Base-by-base conservation (phyloP, 2,113 vertebrate species). In the Thomomys bottae region DNA sequence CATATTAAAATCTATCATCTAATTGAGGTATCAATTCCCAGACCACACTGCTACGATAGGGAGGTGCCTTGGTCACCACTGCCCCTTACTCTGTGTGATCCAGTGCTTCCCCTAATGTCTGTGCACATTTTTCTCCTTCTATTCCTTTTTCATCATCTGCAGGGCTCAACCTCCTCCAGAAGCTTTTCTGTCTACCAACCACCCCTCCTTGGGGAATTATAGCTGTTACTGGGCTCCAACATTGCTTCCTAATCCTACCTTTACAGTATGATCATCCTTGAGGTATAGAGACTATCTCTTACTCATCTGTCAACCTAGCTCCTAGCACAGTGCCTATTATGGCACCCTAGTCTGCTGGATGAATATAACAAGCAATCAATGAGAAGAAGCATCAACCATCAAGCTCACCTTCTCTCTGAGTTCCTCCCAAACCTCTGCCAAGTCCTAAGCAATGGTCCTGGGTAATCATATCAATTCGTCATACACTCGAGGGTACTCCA, bases 381-480 rank as follows among this genome's bases (percentile, higher is more conserved):
- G 36, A 32, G 18, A 26, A 87, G 11, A n/a, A 90, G 84, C 63
- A 45, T 18, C 83, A 72, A 63, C 24, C 38, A 57, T 14, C 28
- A 42, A 89, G 26, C 30, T 38, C 5, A 94, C 57, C 30, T 80
- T 63, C 70, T 76, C 34, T 89, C 63, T 67, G 72, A 86, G 34
- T 34, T 72, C 49, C 49, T 78, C 59, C 72, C 59, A 64, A 78
- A 91, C 36, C 76, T 54, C 70, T 87, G 90, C 89, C 81, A 94
- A 77, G 59, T 81, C 70, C 87, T 63, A 93, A 89, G 91, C 80
- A 73, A 90, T 21, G 49, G 73, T 70, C 34, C 72, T 87, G 63
- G 71, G 63, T 78, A 95, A 95, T 93, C 77, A 90, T 42, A 89
- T 79, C 91, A 87, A 90, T 71, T 84, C 75, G 38, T 64, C 66